Evolutionary conservation across 2,797 vertebrate species (phyloP), one percentile per base, ranked within the genome.

Genomic region (Malurus splendens): DNA sequence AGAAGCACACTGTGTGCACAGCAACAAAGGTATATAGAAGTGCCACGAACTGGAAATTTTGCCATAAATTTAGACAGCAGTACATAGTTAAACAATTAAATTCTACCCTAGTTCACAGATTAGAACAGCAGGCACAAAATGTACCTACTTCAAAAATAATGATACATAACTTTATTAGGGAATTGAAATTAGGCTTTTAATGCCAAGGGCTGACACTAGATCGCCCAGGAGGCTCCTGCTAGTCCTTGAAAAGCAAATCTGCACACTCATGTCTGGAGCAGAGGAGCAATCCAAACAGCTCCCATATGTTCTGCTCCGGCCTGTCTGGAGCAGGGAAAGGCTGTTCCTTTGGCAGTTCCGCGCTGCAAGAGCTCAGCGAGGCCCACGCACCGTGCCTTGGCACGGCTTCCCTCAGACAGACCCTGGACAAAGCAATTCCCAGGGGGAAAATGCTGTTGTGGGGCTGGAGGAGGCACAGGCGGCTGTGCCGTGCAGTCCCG

Each of bases 241-340:
- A 54, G 76, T 18, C 54, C 50, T 77, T 67, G 30, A 30, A 24
- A 77, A 64, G 73, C 41, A 61, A 91, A 93, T 38, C 28, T 62
- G 93, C 94, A 91, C 71, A 92, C 93, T 95, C 91, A 95, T 79
- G 47, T 74, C 90, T 55, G 57, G 14, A 51, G 30, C 19, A 41
- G 36, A 71, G 57, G 6, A 66, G 78, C 52, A 12, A 76, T 8
- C 62, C 10, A 4, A 56, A 17, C 66, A 78, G 82, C 85, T 86
- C 38, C 82, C 67, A 14, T 15, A n/a, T 4, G 72, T 12, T 55
- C 57, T 18, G 83, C 77, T 51, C 79, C 2, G 66, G 64, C 59
- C 71, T 51, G 42, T 3, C 55, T 17, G 19, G 10, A 50, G 6
- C 17, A 28, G 18, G 20, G 33, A 15, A 44, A 20, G 54, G 59